phyloP scores from a whole-genome alignment of 2,888 invertebrate genomes.

The Clostera curtula region DNA sequence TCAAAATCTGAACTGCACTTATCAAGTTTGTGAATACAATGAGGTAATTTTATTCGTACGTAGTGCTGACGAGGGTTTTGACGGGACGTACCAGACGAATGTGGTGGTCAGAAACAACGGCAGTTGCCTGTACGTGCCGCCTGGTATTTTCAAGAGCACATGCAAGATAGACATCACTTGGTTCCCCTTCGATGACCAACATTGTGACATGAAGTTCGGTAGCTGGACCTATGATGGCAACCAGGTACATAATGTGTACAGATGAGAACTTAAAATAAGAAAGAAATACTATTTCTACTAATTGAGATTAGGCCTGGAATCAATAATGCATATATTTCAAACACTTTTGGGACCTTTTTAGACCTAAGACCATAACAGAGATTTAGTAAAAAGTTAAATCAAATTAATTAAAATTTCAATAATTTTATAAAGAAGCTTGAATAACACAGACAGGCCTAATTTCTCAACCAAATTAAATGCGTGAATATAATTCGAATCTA shows the following conservation, averaged over 20 bases:
- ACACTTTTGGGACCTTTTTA: too few relatives aligned
- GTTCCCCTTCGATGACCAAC: conserved; percentile 99
- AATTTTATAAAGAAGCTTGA: too few relatives aligned
- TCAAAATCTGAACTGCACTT: too few relatives aligned
- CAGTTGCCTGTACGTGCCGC: conserved; percentile 99
- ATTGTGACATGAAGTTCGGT: conserved; percentile 99
- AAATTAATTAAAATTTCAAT: too few relatives aligned
- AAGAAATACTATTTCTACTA: too few relatives aligned
- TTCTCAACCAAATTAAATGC: too few relatives aligned
- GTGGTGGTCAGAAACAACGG: conserved; percentile 99
- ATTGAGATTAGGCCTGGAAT: too few relatives aligned
- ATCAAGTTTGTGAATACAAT: conserved; percentile 11
- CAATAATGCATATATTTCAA: too few relatives aligned
- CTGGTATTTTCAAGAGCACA: conserved; percentile 99
- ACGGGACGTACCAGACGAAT: conserved; percentile 99
- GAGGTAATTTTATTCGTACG: conserved; percentile 45
- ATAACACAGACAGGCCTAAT: too few relatives aligned
- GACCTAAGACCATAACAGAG: too few relatives aligned
- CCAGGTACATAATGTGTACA: conserved; percentile 82
- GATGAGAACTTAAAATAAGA: too few relatives aligned
- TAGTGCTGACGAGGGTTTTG: conserved; percentile 99
- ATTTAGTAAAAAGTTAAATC: too few relatives aligned
- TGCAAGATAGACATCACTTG: conserved; percentile 99
- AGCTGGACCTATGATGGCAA: conserved; percentile 99
- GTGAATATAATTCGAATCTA: conserved; percentile 9